Evolutionary conservation across 2,888 invertebrate species (phyloP).

Genomic region (Eumerus sabulonum): DNA sequence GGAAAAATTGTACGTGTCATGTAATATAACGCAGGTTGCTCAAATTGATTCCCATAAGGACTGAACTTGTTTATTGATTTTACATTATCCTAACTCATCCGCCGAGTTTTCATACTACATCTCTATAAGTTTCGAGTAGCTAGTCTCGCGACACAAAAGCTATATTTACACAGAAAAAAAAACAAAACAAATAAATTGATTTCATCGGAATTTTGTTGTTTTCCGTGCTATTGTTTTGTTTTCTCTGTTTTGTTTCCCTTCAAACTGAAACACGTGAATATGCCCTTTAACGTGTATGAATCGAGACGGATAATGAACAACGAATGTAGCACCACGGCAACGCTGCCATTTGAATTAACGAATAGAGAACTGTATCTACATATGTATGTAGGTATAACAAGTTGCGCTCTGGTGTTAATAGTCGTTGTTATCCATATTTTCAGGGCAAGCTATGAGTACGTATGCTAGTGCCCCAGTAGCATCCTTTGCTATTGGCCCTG

Average conservation of each 20-base stretch:
- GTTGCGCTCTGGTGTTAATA: conserved; percentile 5
- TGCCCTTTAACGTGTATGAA: conserved; percentile 34
- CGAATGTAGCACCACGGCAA: conserved; percentile 25
- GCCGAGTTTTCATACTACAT: no score
- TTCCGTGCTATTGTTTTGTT: no score
- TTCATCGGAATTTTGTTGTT: conserved; percentile 14
- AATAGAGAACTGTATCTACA: conserved; percentile 14
- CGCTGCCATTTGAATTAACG: neutral
- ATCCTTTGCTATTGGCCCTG: conserved; percentile 55
- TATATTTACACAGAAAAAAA: no score
- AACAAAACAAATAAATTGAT: conserved; percentile 26
- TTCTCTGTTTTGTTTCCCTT: conserved; percentile 27
- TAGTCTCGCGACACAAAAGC: no score
- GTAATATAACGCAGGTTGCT: no score
- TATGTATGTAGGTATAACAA: no score
- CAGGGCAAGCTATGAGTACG: conserved; percentile 33
- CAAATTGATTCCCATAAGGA: no score
- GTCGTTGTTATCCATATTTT: conserved; percentile 29
- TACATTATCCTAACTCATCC: no score
- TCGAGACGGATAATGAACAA: conserved; percentile 39
- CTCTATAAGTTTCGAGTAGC: no score
- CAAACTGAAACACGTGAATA: conserved; percentile 40
- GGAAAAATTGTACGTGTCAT: no score
- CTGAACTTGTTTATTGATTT: no score
- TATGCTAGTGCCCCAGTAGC: conserved; percentile 23